Base-by-base conservation (phyloP, 2,113 vertebrate species). In the Eudyptes chrysolophus region DNA sequence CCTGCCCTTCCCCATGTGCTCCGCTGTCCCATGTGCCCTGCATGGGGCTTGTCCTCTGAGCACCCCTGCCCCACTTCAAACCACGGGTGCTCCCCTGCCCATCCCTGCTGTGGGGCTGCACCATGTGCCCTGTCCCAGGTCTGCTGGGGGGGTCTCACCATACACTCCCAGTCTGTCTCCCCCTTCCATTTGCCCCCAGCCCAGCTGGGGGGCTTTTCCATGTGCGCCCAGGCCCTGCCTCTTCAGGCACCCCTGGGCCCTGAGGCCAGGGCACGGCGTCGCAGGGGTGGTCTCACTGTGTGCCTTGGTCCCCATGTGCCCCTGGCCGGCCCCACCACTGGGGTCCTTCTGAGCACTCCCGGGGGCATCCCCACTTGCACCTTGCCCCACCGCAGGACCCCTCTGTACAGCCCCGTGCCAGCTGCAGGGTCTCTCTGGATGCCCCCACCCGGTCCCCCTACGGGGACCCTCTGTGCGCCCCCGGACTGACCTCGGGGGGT, bases 211-310 rank as follows among this genome's bases (percentile, higher is more conserved):
- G 16, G 16, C n/a, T 85, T 29, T 38, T 51, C 20, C 57, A 8
- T 5, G 8, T 21, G 13, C 3, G 16, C 27, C 32, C 13, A 49
- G 8, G 3, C 19, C 12, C 44, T 38, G 22, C 42, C 18, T 3
- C 61, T n/a, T 34, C 62, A 34, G n/a, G 27, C 21, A 70, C 12
- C 11, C 27, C 54, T 4, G 11, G 5, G 13, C 16, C 16, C 17
- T 2, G 8, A 75, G 13, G 18, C 17, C 48, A 51, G 62, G 60
- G 26, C 16, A 11, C 30, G 21, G 16, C 3, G 8, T 17, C 54
- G 6, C 7, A 1, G 7, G 20, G n/a, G 16, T 19, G 9, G 10
- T 40, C 42, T 86, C 4, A 0, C 34, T 27, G 25, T 4, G 3
- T 34, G 17, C 34, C 16, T 44, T 19, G 5, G 15, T 49, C 21